Evolutionary conservation across 2,888 invertebrate genomes (phyloP), one percentile per base, ranked within the genome.

Genomic region (Listrodromus nycthemerus): DNA sequence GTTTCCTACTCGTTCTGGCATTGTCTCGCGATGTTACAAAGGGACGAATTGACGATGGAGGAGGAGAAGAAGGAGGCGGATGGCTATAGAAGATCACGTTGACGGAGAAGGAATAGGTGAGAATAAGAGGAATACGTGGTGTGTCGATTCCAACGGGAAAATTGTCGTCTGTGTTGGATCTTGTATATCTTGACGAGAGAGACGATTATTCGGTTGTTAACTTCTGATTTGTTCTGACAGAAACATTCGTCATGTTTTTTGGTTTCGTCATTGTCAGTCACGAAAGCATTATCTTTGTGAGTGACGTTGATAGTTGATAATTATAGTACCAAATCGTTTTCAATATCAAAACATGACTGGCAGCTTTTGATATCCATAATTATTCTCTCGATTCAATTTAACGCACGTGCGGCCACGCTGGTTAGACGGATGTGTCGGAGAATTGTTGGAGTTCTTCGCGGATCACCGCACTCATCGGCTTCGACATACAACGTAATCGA

Each of bases 371-470:
- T 21, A n/a, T 27, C 48, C 66, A 4, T 13, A 37, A 24, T n/a
- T 24, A 8, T n/a, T 48, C 24, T 7, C 50, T 48, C 69, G 50
- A 21, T 37, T n/a, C 58, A 24, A 71, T 58, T 24, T n/a, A 71
- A 58, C 71, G 41, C 73, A 30, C 58, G 61, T 41, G 58, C 73
- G 58, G 73, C 45, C 41, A 73, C 61, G 58, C 58, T 45, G 27
- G 27, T 10, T 27, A 45, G 45, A 27, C 27, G 27, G 13, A 73
- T 73, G 27, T 13, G 27, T 58, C 21, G 45, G 48, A 27, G 0
- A 45, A 45, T 61, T 16, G 1, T 16, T n/a, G 16, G 27, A 30
- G n/a, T 61, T 61, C 58, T 61, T 30, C 58, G 58, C 58, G 27
- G 27, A 61, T 61, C 58, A 30, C 16, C 58, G 58, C 58, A 30